Conservation (phyloP, 1,140 invertebrate genomes). For the Mya arenaria region DNA sequence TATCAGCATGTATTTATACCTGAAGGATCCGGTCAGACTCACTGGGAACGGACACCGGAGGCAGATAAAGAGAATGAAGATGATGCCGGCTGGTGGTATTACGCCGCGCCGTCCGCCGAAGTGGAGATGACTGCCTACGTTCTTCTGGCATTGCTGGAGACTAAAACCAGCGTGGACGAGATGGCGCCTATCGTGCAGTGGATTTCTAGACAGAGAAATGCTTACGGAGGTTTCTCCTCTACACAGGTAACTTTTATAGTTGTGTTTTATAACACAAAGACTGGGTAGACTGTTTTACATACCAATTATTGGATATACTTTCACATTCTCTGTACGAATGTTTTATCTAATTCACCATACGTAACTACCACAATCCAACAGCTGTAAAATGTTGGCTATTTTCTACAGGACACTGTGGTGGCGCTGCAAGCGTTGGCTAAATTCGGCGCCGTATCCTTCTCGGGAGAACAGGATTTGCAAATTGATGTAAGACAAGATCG, state of each 20-base stretch:
- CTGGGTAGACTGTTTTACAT: neutral
- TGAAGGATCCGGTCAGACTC: constrained; percentile 71
- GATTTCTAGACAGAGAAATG: constrained; percentile 90
- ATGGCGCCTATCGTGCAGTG: constrained; percentile 91
- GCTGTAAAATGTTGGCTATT: neutral
- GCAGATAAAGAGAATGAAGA: constrained; percentile 45
- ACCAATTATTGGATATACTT: neutral
- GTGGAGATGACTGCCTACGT: constrained; percentile 95
- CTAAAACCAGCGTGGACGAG: constrained; percentile 75
- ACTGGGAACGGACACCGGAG: constrained; percentile 66
- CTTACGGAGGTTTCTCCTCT: constrained; percentile 91
- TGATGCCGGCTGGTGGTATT: constrained; percentile 56
- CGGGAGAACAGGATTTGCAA: constrained; percentile 44
- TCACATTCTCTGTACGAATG: neutral
- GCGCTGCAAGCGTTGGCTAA: constrained; percentile 81
- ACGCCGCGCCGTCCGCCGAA: constrained; percentile 86
- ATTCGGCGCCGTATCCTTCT: constrained; percentile 71
- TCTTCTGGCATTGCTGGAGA: constrained; percentile 82
- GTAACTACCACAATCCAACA: neutral
- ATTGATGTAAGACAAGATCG: constrained; percentile 42
- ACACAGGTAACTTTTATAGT: constrained; percentile 81
- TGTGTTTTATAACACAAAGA: neutral
- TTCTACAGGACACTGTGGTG: constrained; percentile 81
- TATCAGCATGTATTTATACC: too few relatives aligned
- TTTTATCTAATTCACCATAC: neutral